phyloP scores from a whole-genome alignment of 2,888 invertebrate species.

The Ernsta delagoae region DNA sequence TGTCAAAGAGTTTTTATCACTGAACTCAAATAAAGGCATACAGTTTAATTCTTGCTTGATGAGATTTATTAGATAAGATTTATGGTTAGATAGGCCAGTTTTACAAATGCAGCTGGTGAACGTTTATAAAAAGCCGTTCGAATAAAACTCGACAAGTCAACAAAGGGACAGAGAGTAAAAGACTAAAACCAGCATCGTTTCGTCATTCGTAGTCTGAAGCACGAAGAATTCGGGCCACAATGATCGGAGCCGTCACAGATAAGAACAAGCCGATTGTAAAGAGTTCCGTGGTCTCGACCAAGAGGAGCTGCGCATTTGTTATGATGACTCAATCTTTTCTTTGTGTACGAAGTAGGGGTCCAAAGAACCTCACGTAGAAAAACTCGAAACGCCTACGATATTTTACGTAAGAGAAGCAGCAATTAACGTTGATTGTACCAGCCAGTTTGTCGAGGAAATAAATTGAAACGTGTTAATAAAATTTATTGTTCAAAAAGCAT shows the following conservation, averaged over 20 bases:
- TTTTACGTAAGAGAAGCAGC: slow-evolving; percentile 74
- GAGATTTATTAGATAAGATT: slow-evolving; percentile 77
- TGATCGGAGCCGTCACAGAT: slow-evolving; percentile 79
- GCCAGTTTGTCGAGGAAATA: slow-evolving; percentile 62
- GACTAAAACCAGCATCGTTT: slow-evolving; percentile 69
- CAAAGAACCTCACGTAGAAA: slow-evolving; percentile 53
- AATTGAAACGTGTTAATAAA: slow-evolving; percentile 80
- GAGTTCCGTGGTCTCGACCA: slow-evolving; percentile 63
- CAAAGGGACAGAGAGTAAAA: slow-evolving; percentile 75
- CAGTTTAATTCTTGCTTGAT: slow-evolving; percentile 62
- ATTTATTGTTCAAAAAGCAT: slow-evolving; percentile 73
- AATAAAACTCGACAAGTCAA: slow-evolving; percentile 77
- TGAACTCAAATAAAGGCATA: slow-evolving; percentile 54
- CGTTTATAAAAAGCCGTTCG: slow-evolving; percentile 74
- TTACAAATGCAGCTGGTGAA: slow-evolving; percentile 68
- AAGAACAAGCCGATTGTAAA: slow-evolving; percentile 75
- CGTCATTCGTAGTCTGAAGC: slow-evolving; percentile 72
- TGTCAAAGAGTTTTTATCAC: slow-evolving; percentile 49
- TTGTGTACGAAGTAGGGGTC: slow-evolving; percentile 65
- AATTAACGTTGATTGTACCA: slow-evolving; percentile 77
- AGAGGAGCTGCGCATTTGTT: slow-evolving; percentile 78
- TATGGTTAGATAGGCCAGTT: slow-evolving; percentile 67
- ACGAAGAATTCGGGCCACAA: slow-evolving; percentile 76
- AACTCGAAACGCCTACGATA: slow-evolving; percentile 60
- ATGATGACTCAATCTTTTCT: slow-evolving; percentile 84